phyloP scores from a whole-genome alignment of 2,113 vertebrate species.

The Blennius ocellaris region DNA sequence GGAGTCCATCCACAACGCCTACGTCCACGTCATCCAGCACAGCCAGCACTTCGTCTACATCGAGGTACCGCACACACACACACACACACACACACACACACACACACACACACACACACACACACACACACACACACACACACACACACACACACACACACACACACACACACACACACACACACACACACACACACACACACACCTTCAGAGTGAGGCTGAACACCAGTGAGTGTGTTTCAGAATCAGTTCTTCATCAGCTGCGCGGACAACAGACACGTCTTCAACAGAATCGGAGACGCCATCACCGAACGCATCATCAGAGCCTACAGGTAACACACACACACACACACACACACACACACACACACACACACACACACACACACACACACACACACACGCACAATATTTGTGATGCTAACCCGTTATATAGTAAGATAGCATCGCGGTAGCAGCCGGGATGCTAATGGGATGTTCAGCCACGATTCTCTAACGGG shows the following conservation, averaged over 20 bases:
- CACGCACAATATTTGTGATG: too few species aligned
- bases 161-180: too few species aligned
- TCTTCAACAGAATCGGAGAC: constrained; percentile 94
- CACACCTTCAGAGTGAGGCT: too few species aligned
- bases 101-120: too few species aligned
- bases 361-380: constrained; percentile 16
- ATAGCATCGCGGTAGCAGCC: too few species aligned
- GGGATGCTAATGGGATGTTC: too few species aligned
- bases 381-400: neutral
- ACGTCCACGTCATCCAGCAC: constrained; percentile 86
- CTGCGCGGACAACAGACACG: constrained; percentile 91
- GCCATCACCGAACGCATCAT: constrained; percentile 92
- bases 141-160: too few species aligned
- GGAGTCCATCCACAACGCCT: constrained; percentile 95
- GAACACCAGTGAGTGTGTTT: constrained; percentile 7
- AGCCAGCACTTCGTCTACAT: constrained; percentile 97
- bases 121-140: too few species aligned
- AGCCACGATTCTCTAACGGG: too few species aligned
- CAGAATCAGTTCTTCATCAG: constrained; percentile 99
- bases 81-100: too few species aligned
- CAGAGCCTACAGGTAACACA: constrained; percentile 89
- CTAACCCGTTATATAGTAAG: too few species aligned
- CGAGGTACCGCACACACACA: constrained; percentile 76
- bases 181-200: too few species aligned
- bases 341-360: constrained; percentile 3